Conservation (phyloP, 1,140 invertebrate genomes). For the Stegodyphus mimosarum region DNA sequence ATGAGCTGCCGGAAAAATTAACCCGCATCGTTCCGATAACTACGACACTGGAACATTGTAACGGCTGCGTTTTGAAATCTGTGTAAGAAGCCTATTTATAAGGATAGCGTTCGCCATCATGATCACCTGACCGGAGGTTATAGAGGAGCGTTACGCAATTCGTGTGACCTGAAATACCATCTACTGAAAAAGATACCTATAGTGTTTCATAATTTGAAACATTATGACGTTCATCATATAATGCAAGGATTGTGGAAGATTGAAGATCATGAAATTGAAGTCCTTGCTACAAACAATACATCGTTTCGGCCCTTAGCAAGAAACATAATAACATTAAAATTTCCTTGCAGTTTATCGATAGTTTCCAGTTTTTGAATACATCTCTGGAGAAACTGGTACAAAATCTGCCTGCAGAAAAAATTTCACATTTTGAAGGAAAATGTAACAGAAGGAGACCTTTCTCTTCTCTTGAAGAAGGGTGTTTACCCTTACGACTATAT, state of each 20-base stretch:
- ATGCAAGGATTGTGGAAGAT: not conserved
- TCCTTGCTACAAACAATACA: constrained; percentile 24
- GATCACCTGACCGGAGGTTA: constrained; percentile 20
- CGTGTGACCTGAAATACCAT: constrained; percentile 13
- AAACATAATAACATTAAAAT: not conserved
- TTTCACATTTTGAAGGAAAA: not conserved
- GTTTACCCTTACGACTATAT: constrained; percentile 31
- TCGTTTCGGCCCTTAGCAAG: not conserved
- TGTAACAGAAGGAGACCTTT: not conserved
- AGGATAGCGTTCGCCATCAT: constrained; percentile 21
- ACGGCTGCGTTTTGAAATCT: not conserved
- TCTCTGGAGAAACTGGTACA: constrained; percentile 13
- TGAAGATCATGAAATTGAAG: constrained; percentile 12
- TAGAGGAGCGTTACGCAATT: constrained; percentile 16
- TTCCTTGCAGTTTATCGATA: constrained; percentile 13
- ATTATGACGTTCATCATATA: constrained; percentile 24
- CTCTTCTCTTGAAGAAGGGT: constrained; percentile 2
- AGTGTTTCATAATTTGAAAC: constrained; percentile 24
- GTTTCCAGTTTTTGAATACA: not conserved
- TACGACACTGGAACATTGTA: not conserved
- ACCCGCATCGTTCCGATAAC: too few relatives aligned
- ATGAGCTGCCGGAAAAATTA: too few relatives aligned
- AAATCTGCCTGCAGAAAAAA: not conserved
- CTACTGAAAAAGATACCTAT: not conserved
- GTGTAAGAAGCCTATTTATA: not conserved